Conservation (phyloP, 92 coral and sea anemone species). For the Actinostola sp. region DNA sequence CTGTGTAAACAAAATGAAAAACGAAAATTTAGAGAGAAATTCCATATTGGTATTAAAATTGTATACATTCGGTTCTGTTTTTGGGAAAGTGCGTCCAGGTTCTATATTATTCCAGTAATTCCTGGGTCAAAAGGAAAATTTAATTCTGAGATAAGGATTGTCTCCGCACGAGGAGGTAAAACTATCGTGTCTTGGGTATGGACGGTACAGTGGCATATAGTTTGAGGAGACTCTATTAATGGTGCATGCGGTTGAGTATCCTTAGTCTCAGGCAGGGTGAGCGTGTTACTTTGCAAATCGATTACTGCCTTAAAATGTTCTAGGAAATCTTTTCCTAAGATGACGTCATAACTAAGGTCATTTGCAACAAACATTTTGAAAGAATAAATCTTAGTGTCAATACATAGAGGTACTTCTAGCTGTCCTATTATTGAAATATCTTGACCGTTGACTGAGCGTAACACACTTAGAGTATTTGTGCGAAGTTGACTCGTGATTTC, state of each 20-base stretch:
- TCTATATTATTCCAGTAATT: too few relatives aligned
- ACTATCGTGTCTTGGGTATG: not conserved
- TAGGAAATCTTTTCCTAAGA: conserved; percentile 48
- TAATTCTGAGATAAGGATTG: not conserved
- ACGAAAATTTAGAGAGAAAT: not conserved
- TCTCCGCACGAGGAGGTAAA: not conserved
- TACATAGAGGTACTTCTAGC: conserved; percentile 26
- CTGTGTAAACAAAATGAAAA: not conserved
- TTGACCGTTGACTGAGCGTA: conserved; percentile 51
- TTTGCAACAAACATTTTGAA: conserved; percentile 28
- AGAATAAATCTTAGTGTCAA: conserved; percentile 23
- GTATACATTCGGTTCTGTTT: not conserved
- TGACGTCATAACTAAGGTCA: conserved; percentile 33
- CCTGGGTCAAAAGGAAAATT: conserved; percentile 4
- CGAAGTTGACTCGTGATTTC: conserved; percentile 7
- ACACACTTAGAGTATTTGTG: not conserved
- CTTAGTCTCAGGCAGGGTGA: not conserved
- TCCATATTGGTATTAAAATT: not conserved
- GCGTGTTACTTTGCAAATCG: conserved; percentile 20
- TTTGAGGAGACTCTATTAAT: too few relatives aligned
- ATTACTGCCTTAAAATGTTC: conserved; percentile 38
- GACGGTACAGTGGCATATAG: not conserved
- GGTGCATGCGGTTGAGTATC: not conserved
- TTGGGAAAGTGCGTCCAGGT: too few relatives aligned
- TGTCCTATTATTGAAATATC: conserved; percentile 36